Evolutionary conservation across 2,113 vertebrate species (phyloP), one percentile per base, ranked within the genome.

Genomic region (Rafetus swinhoei): DNA sequence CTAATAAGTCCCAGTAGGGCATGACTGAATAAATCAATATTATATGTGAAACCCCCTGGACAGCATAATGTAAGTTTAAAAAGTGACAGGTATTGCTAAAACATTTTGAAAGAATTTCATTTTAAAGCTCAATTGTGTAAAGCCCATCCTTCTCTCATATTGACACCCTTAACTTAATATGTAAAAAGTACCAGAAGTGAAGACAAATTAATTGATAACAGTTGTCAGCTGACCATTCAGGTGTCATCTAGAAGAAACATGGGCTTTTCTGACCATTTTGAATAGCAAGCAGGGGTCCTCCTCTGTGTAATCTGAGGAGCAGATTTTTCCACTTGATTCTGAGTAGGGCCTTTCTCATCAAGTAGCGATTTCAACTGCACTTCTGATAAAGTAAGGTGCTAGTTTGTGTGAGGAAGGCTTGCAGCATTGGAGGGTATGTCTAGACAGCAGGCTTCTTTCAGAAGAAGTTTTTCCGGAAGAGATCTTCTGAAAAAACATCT

Each of bases 141-240:
- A 85, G 24, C 29, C 13, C 55, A 79, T 69, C 57, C 72, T 45
- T 89, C 88, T 95, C 53, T 59, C 53, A 1, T 4, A 80, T 89
- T 85, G 39, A 45, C 90, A 84, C 12, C 39, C 45, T 45, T 90
- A 94, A 92, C 94, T 93, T 95, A 93, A 89, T 81, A 96, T 85
- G 80, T 84, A 95, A 95, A 77, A 91, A 22, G 16, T 93, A 85
- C 24, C 59, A 74, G 91, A 74, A 92, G 39, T 88, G 74, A 80
- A 90, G 29, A 50, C n/a, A 82, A 80, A 89, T 55, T 56, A 90
- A 57, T 91, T 53, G 79, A 7, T 29, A 85, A 69, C 35, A 84
- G 45, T 76, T 88, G n/a, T 59, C 79, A 90, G 53, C 18, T 77
- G 59, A 35, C 1, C 4, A 54, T 45, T 52, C 1, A 55, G 29